A percentile compares a stretch with the other conserved stretches of the same genome.
These are phyloP conservation scores for Drosophila saltans DNA, from an alignment of 1,140 invertebrate genomes.

Conservation along the genomic window DNA sequence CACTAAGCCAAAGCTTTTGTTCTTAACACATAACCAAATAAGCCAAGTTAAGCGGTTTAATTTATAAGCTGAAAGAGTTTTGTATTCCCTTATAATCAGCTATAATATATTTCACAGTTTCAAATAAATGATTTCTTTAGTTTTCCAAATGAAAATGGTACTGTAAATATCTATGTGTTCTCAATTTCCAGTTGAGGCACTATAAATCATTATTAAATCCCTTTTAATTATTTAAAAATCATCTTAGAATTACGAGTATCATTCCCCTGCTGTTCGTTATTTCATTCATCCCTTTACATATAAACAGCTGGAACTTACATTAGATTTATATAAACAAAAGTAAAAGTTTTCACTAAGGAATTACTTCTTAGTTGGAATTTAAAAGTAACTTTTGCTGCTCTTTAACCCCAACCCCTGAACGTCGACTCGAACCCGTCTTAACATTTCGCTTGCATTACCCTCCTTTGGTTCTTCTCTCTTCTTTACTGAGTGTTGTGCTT, in stretches of 20 bases:
- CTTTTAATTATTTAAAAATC: conserved; percentile 10
- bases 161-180: no score
- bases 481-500: conserved; percentile 14
- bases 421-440: not conserved
- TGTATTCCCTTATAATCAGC: no score
- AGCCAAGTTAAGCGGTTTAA: not conserved
- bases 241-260: conserved; percentile 4
- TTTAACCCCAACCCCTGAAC: not conserved
- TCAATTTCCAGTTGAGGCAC: not conserved
- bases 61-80: no score
- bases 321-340: conserved; percentile 49
- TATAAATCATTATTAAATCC: conserved; percentile 8
- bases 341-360: conserved; percentile 58
- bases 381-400: conserved; percentile 53
- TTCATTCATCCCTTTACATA: conserved; percentile 2
- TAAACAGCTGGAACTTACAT: conserved; percentile 35
- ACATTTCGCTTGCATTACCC: not conserved
- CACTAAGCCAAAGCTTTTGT: not conserved
- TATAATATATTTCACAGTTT: no score
- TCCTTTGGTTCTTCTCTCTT: conserved; percentile 6
- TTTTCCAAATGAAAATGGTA: no score
- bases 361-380: conserved; percentile 69
- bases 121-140: no score
- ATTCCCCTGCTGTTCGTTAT: conserved; percentile 1
- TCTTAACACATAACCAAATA: not conserved